Evolutionary conservation across 2,113 vertebrate genomes (phyloP).

Genomic region (Smithornis capensis): DNA sequence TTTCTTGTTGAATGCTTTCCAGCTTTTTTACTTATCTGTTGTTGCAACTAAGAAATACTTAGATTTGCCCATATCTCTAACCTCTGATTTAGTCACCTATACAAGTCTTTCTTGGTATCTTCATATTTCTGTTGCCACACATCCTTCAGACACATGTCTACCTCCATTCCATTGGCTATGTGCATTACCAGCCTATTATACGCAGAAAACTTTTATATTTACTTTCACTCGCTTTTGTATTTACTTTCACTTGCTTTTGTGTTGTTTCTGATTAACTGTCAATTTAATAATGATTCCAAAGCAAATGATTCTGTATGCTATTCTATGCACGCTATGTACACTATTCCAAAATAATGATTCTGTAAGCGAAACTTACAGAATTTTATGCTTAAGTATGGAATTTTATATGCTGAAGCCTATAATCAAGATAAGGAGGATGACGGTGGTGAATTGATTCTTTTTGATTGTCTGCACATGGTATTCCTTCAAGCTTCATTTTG

Average conservation of each 20-base stretch:
- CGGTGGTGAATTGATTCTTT: background rate
- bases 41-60: background rate
- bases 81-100: background rate
- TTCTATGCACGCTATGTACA: too few species aligned
- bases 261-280: background rate
- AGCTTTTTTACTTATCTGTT: background rate
- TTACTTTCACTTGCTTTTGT: background rate
- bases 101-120: background rate
- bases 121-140: background rate
- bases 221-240: background rate
- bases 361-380: background rate
- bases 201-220: background rate
- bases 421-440: background rate
- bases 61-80: background rate
- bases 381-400: background rate
- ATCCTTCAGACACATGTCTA: background rate
- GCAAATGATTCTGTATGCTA: too few species aligned
- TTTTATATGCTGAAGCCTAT: background rate
- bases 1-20: background rate
- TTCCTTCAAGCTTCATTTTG: background rate
- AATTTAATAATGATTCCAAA: background rate
- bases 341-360: too few species aligned
- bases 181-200: fast-evolving
- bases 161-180: background rate
- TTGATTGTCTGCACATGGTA: background rate